Conservation (phyloP, 2,113 vertebrate genomes). For the Cyanoramphus novaezelandiae region DNA sequence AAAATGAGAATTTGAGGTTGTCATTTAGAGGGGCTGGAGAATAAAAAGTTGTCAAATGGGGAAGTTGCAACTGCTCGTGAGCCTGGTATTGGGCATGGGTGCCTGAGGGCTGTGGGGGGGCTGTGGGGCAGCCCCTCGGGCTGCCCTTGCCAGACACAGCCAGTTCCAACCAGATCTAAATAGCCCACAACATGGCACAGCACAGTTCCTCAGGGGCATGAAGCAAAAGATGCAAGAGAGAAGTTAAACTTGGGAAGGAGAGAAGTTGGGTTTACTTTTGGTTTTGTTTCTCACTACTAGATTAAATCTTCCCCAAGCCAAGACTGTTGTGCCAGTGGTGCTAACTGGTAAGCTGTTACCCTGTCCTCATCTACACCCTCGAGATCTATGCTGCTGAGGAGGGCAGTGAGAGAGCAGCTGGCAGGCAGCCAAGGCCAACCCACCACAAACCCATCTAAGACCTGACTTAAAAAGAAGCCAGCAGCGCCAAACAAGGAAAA, state of each 20-base stretch:
- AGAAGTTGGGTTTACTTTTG: not conserved
- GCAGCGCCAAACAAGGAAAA: not conserved
- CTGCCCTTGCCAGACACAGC: accelerated
- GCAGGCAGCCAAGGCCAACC: not conserved
- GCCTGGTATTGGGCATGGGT: accelerated
- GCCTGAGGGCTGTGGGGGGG: not conserved
- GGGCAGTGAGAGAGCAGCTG: not conserved
- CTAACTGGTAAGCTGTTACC: not conserved
- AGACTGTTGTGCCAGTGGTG: not conserved
- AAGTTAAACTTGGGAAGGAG: not conserved
- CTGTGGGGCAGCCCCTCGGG: no score
- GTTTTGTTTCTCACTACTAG: not conserved
- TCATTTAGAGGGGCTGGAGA: not conserved
- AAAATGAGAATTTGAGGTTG: accelerated
- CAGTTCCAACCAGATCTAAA: not conserved
- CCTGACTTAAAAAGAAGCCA: not conserved
- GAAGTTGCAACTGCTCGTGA: not conserved
- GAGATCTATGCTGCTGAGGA: not conserved
- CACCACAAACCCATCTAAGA: not conserved
- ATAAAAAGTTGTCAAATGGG: not conserved
- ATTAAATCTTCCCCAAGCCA: not conserved
- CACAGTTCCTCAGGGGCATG: not conserved
- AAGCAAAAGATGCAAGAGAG: accelerated
- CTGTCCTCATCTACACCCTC: not conserved
- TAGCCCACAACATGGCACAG: not conserved